Percentiles rank a stretch among this genome's conserved stretches.
These are phyloP conservation scores for Aurelia sp. DNA, from an alignment of 30 jellyfish, hydroid and myxozoan species.

Conservation along the genomic window DNA sequence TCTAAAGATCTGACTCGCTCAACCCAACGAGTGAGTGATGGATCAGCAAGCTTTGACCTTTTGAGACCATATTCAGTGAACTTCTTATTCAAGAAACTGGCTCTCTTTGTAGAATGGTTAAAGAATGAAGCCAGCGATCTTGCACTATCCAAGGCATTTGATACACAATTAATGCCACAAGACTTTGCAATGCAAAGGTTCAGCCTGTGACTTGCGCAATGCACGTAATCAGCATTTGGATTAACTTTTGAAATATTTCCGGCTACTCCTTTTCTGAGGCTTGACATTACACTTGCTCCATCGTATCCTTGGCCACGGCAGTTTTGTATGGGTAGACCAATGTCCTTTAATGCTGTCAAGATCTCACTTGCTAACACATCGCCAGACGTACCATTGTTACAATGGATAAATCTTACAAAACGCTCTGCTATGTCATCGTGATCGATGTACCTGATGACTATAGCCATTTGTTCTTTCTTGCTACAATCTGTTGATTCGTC, in stretches of 20 bases:
- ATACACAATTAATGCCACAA: not conserved
- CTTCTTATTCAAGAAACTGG: constrained; percentile 1
- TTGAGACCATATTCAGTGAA: constrained; percentile 3
- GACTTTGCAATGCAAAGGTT: constrained; percentile 56
- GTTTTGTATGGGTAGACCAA: constrained; percentile 19
- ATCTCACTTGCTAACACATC: constrained; percentile 17
- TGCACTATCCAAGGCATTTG: constrained; percentile 18
- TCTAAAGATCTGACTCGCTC: constrained; percentile 40
- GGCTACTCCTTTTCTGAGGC: constrained; percentile 53
- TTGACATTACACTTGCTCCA: constrained; percentile 62
- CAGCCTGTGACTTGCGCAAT: constrained; percentile 48
- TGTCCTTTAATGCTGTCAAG: constrained; percentile 28
- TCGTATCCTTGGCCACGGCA: constrained; percentile 69
- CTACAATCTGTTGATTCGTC: constrained; percentile 57
- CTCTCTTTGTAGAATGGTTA: constrained; percentile 34
- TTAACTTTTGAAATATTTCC: constrained; percentile 13
- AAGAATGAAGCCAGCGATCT: constrained; percentile 17
- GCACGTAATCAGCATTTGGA: constrained; percentile 71
- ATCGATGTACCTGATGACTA: constrained; percentile 38
- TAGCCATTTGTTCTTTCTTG: constrained; percentile 44
- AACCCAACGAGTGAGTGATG: constrained; percentile 58
- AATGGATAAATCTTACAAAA: constrained; percentile 41
- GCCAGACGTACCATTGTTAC: constrained; percentile 36
- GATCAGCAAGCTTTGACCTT: constrained; percentile 35
- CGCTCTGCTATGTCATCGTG: constrained; percentile 19